These are phyloP conservation scores for Macrochelys suwanniensis DNA, from an alignment of 2,797 vertebrate genomes.

Conservation along the genomic window DNA sequence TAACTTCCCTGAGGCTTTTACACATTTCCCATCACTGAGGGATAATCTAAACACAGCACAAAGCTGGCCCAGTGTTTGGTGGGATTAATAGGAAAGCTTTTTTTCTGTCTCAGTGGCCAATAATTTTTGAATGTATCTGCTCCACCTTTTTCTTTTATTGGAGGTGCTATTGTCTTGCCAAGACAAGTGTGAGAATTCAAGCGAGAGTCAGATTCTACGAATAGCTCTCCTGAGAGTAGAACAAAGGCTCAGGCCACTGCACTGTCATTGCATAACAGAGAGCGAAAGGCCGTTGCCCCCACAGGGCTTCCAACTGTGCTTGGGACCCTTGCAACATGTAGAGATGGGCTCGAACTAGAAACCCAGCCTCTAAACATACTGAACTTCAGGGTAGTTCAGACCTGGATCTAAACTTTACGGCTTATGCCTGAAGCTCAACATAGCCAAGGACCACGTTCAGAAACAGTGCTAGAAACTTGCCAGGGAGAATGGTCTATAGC, in stretches of 20 bases:
- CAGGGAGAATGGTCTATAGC: neutral
- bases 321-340: neutral
- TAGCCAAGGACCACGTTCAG: neutral
- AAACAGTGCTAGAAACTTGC: neutral
- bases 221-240: neutral
- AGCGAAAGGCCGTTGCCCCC: neutral
- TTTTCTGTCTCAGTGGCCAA: neutral
- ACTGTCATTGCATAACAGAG: neutral
- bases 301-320: neutral
- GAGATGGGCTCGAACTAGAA: neutral
- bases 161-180: neutral
- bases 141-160: neutral
- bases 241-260: neutral
- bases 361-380: neutral
- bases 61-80: rapidly evolving
- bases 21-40: neutral
- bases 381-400: neutral
- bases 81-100: neutral
- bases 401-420: rapidly evolving
- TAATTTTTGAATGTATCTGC: neutral
- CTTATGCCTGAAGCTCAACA: neutral
- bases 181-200: neutral
- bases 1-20: neutral
- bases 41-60: neutral
- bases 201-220: neutral